These are phyloP conservation scores for Calephelis virginiensis DNA, from an alignment of 1,140 invertebrate species.

Conservation along the genomic window DNA sequence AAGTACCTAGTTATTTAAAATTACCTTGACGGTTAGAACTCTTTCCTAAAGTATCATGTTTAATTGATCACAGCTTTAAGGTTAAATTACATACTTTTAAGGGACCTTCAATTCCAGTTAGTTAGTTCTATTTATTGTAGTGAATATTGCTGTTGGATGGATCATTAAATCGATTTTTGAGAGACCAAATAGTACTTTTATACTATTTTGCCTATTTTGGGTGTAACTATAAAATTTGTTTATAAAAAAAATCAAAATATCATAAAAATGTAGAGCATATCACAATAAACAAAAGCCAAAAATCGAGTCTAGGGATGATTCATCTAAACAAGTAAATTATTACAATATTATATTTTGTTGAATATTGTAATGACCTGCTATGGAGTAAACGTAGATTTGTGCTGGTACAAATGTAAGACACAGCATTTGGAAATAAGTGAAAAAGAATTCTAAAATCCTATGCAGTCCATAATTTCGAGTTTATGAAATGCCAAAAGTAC, in stretches of 20 bases:
- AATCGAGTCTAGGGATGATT: constrained; percentile 60
- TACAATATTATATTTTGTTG: constrained; percentile 72
- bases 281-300: constrained; percentile 59
- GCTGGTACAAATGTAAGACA: constrained; percentile 60
- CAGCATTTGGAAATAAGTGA: constrained; percentile 78
- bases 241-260: constrained; percentile 63
- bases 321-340: constrained; percentile 64
- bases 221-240: constrained; percentile 63
- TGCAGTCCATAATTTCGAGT: constrained; percentile 52
- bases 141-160: constrained; percentile 67
- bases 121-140: constrained; percentile 77
- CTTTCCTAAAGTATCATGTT: constrained; percentile 33
- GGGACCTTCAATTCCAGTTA: constrained; percentile 78
- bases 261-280: constrained; percentile 75
- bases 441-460: constrained; percentile 57
- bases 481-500: constrained; percentile 56
- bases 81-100: constrained; percentile 75
- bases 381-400: constrained; percentile 62
- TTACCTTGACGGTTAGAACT: constrained; percentile 18
- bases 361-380: constrained; percentile 70
- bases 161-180: constrained; percentile 64
- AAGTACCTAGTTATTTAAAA: no score
- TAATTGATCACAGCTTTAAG: constrained; percentile 69
- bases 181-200: constrained; percentile 74
- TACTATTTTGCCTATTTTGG: constrained; percentile 64